Base-by-base conservation (phyloP, 2,113 vertebrate species). In the Notothenia coriiceps region DNA sequence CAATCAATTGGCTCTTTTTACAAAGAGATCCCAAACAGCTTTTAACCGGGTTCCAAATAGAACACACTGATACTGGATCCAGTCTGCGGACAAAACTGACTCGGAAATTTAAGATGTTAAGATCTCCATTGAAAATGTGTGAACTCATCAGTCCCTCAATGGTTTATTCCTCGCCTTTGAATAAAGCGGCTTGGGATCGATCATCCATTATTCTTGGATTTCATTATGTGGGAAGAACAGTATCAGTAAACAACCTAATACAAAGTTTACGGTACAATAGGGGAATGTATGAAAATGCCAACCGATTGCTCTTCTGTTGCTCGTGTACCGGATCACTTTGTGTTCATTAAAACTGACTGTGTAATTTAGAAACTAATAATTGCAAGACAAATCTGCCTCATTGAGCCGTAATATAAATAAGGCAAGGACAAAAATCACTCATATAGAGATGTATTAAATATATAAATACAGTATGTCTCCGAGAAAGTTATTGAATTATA, bases 1-100 rank as follows among this genome's bases (percentile, higher is more conserved):
- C 89, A 90, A 93, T 93, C 92, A 93, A 93, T 92, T 78, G 82
- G 70, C 79, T 90, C 83, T 84, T 86, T 91, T 92, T 86, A 89
- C 89, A 57, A 57, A 64, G 74, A 66, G 72, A 80, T 83, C 77
- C 75, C 59, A 67, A 77, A 78, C 80, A 79, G 86, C 90, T 90
- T 87, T 91, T 90, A 93, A 92, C 81, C 56, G 46, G 84, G 46
- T 91, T 89, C 84, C 87, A 85, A 90, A 92, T 83, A 79, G 83
- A 88, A 67, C 80, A 78, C 62, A 13, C 55, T 77, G 88, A 90
- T 86, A 93, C 70, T 82, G 78, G 86, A 93, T 93, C 77, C 86
- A 87, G 83, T 88, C 74, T 52, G 73, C 52, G 77, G 82, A 74
- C 68, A 83, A 74, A 83, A 84, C 80, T 46, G 64, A 56, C 77